phyloP scores from a whole-genome alignment of 2,113 vertebrate genomes.

The Protobothrops mucrosquamatus region DNA sequence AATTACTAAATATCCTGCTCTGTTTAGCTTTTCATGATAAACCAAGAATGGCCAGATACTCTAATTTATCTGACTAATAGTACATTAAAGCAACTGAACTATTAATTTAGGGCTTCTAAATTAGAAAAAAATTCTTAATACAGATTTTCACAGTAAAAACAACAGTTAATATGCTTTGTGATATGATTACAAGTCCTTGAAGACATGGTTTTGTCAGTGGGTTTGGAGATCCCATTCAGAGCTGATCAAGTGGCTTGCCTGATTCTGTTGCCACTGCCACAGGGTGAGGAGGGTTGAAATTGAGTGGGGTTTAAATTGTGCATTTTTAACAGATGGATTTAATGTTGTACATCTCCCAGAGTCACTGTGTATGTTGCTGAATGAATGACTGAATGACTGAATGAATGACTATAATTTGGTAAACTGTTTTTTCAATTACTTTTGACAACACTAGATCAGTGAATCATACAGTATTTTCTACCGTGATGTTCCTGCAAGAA shows the following conservation, averaged over 20 bases:
- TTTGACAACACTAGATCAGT: not conserved
- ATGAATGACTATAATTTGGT: not conserved
- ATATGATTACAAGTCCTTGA: not conserved
- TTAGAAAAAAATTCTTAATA: not conserved
- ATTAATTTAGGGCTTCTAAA: not conserved
- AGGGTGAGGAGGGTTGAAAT: not conserved
- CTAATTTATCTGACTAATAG: not conserved
- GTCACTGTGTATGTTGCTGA: not conserved
- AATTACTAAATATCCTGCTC: not conserved
- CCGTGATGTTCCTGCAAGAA: not conserved
- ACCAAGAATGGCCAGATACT: not conserved
- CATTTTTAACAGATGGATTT: not conserved
- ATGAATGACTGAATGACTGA: no score
- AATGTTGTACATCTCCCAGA: not conserved
- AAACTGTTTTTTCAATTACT: fast-evolving
- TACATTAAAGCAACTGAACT: not conserved
- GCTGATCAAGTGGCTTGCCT: not conserved
- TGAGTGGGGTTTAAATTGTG: not conserved
- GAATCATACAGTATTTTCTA: not conserved
- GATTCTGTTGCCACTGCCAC: not conserved
- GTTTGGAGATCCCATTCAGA: not conserved
- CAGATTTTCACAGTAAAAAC: not conserved
- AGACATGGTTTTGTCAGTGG: not conserved
- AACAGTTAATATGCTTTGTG: not conserved
- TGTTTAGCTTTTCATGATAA: not conserved